Evolutionary conservation across 1,140 invertebrate species (phyloP).

Genomic region (Heterodera carotae): DNA sequence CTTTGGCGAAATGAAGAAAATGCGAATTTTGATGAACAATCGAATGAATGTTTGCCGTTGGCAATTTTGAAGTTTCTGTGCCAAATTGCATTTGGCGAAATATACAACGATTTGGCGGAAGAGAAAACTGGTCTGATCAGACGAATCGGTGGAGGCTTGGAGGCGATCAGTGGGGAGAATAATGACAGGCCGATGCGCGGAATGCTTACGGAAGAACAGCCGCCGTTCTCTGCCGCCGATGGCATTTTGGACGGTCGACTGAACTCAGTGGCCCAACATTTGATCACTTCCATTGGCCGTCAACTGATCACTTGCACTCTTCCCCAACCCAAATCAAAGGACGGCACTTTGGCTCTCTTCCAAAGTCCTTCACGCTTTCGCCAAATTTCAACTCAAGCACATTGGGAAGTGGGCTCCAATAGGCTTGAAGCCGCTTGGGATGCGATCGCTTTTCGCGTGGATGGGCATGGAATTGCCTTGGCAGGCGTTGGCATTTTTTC

Average conservation of each 20-base stretch:
- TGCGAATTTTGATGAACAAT: background rate
- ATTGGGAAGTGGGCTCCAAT: slow-evolving; percentile 95
- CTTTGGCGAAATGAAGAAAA: background rate
- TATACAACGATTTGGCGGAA: slow-evolving; percentile 67
- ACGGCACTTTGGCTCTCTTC: background rate
- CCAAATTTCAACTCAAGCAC: slow-evolving; percentile 80
- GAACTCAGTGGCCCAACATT: slow-evolving; percentile 77
- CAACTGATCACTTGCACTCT: background rate
- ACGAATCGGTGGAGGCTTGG: background rate
- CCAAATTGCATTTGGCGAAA: slow-evolving; percentile 53
- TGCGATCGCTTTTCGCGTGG: slow-evolving; percentile 90
- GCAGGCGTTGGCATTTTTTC: slow-evolving; percentile 84
- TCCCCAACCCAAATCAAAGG: background rate
- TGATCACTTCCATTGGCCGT: slow-evolving; percentile 66
- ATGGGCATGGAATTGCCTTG: slow-evolving; percentile 82
- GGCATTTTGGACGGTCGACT: slow-evolving; percentile 71
- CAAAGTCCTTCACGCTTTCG: slow-evolving; percentile 74
- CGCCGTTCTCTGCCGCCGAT: background rate
- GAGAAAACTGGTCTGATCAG: background rate
- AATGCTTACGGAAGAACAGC: background rate
- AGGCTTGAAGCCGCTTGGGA: slow-evolving; percentile 75
- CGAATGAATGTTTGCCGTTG: background rate
- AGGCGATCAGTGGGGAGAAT: background rate
- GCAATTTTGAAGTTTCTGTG: slow-evolving; percentile 46
- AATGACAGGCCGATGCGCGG: background rate